phyloP scores from a whole-genome alignment of 2,888 invertebrate species.

The Drosophila putrida region DNA sequence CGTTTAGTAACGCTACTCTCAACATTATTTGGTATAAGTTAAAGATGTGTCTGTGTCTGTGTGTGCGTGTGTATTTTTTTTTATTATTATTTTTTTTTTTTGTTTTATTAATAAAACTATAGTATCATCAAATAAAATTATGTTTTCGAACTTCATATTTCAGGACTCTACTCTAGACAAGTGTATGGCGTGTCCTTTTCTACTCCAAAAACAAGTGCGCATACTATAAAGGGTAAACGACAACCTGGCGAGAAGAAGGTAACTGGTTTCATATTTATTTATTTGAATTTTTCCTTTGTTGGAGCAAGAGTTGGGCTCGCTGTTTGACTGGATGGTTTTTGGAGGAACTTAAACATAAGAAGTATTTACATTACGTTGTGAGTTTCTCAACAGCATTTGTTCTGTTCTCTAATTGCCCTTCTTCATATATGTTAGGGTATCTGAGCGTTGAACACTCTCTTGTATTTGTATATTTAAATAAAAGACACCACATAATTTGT shows the following conservation, averaged over 20 bases:
- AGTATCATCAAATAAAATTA: slow-evolving; percentile 73
- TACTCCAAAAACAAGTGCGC: slow-evolving; percentile 50
- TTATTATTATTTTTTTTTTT: slow-evolving; percentile 32
- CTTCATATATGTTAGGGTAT: not conserved
- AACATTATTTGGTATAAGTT: slow-evolving; percentile 5
- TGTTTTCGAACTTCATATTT: slow-evolving; percentile 81
- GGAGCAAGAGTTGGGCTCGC: slow-evolving; percentile 2
- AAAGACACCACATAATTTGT: slow-evolving; percentile 24
- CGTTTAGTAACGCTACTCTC: slow-evolving; percentile 62
- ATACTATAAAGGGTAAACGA: slow-evolving; percentile 11
- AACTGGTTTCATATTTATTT: slow-evolving; percentile 41
- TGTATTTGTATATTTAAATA: slow-evolving; percentile 4
- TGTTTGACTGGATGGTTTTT: slow-evolving; percentile 9
- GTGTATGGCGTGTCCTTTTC: slow-evolving; percentile 72
- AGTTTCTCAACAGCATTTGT: not conserved
- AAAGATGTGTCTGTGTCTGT: not conserved
- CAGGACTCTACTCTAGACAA: slow-evolving; percentile 64
- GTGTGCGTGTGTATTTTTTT: slow-evolving; percentile 3
- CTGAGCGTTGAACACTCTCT: not conserved
- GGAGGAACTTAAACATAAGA: slow-evolving; percentile 11
- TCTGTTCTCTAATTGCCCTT: not conserved
- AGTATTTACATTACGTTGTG: slow-evolving; percentile 8
- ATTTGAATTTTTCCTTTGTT: slow-evolving; percentile 15
- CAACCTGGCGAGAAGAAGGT: not conserved
- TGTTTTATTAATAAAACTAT: slow-evolving; percentile 56